Evolutionary conservation across 1,140 invertebrate genomes (phyloP), one percentile per base, ranked within the genome.

Genomic region (Cyclina sinensis): DNA sequence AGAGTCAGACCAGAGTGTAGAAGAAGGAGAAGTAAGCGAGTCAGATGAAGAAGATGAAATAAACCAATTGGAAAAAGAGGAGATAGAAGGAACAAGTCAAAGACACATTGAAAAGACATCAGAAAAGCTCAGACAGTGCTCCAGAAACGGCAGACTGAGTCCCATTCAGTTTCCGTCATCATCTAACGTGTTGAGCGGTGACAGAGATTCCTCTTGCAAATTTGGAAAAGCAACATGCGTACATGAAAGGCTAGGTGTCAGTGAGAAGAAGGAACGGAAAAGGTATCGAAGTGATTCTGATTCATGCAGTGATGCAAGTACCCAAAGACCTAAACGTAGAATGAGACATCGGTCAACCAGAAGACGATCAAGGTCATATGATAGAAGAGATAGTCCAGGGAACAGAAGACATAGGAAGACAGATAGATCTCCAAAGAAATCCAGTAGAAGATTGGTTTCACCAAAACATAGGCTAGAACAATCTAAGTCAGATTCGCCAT

Each of bases 221-320:
- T 39, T 21, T 30, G 32, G n/a, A 27, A 14, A 78, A 4, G 39
- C 5, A 30, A 27, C 39, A 7, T 39, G 39, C 35, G 39, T 46
- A 24, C 68, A 73, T 24, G 5, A 21, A 14, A 3, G 32, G n/a
- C 65, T 37, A 37, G 32, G 9, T 14, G 3, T 70, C 0, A 70
- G 21, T 70, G 30, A 24, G 11, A 48, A n/a, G 11, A 46, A 78
- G 21, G 1, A 27, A 12, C 2, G 21, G 12, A 78, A 78, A 78
- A 54, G 73, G 24, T 51, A 78, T 18, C 27, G 43, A n/a, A 78
- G 46, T 48, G 73, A 78, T 32, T 48, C 73, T 16, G 73, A 48
- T 30, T 48, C 73, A 48, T 24, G 39, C 12, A 78, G 73, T 51
- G 73, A 78, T 78, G 14, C 11, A n/a, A 78, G n/a, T 16, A 27